A percentile compares a stretch with the other conserved stretches of the same genome.
These are phyloP conservation scores for Cheilosia impressa DNA, from an alignment of 2,888 invertebrate species.

Conservation along the genomic window DNA sequence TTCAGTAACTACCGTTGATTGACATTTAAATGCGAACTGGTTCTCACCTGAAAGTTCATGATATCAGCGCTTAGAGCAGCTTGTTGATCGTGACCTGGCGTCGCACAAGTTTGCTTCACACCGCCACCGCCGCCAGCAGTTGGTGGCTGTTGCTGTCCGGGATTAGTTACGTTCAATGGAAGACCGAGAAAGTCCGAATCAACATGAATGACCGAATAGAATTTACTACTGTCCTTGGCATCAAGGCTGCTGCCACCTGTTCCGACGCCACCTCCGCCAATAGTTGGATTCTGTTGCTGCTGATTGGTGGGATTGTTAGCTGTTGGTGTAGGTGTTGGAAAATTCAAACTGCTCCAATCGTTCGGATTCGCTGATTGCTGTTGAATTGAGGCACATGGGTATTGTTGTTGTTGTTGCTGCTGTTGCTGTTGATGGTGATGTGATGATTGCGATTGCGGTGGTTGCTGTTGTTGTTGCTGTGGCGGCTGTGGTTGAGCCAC, in stretches of 20 bases:
- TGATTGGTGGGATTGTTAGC: conserved; percentile 73
- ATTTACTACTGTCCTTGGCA: conserved; percentile 81
- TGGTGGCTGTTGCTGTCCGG: conserved; percentile 59
- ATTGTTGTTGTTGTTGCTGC: conserved; percentile 76
- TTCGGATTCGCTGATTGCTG: conserved; percentile 76
- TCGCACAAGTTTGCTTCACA: conserved; percentile 74
- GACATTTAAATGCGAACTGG: background rate
- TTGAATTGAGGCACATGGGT: conserved; percentile 77
- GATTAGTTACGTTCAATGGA: conserved; percentile 80
- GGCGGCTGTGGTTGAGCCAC: conserved; percentile 61
- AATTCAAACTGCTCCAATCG: conserved; percentile 78
- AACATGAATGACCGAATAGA: conserved; percentile 80
- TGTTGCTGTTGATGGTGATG: conserved; percentile 76
- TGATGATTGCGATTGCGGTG: conserved; percentile 76
- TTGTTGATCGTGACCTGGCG: conserved; percentile 79
- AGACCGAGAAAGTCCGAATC: conserved; percentile 83
- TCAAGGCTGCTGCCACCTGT: conserved; percentile 76
- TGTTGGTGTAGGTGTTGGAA: conserved; percentile 57
- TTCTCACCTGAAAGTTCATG: conserved; percentile 81
- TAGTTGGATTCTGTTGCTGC: conserved; percentile 75
- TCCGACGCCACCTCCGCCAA: conserved; percentile 65
- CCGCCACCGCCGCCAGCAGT: conserved; percentile 74
- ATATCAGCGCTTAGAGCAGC: conserved; percentile 80
- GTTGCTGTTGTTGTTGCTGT: conserved; percentile 64
- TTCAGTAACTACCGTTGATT: too few relatives aligned